phyloP scores from a whole-genome alignment of 2,888 invertebrate species.

The Entomobrya proxima region DNA sequence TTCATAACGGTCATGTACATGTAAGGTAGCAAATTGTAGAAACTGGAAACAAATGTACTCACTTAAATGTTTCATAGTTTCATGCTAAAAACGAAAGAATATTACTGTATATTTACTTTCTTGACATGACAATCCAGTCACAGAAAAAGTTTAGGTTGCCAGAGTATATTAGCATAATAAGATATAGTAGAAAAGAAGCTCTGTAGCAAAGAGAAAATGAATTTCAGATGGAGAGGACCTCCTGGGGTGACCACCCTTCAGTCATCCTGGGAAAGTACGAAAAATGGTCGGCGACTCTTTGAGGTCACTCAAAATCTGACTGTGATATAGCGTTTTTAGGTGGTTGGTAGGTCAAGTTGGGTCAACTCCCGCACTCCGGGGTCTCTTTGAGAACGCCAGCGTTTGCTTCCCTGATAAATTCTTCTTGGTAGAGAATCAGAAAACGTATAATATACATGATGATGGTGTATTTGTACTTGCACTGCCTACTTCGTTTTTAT shows the following conservation, averaged over 20 bases:
- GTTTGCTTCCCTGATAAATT: constrained; percentile 4
- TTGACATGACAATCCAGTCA: background rate
- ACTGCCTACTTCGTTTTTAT: too few relatives aligned
- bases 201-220: constrained; percentile 63
- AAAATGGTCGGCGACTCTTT: constrained; percentile 74
- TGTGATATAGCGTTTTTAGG: constrained; percentile 74
- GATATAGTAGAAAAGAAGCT: constrained; percentile 43
- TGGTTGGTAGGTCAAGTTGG: constrained; percentile 71
- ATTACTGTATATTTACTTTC: constrained; percentile 1
- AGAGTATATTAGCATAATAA: constrained; percentile 50
- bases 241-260: constrained; percentile 74
- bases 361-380: constrained; percentile 73
- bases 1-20: too few relatives aligned
- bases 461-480: background rate
- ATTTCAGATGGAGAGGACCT: constrained; percentile 69
- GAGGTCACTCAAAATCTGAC: constrained; percentile 75
- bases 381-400: constrained; percentile 35
- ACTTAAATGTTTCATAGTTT: background rate
- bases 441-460: background rate
- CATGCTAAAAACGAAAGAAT: background rate
- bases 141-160: background rate
- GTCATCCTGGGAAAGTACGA: constrained; percentile 71
- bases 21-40: background rate
- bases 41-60: background rate
- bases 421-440: background rate